Conservation (phyloP, 2,888 invertebrate genomes). For the Drosophila greeni region DNA sequence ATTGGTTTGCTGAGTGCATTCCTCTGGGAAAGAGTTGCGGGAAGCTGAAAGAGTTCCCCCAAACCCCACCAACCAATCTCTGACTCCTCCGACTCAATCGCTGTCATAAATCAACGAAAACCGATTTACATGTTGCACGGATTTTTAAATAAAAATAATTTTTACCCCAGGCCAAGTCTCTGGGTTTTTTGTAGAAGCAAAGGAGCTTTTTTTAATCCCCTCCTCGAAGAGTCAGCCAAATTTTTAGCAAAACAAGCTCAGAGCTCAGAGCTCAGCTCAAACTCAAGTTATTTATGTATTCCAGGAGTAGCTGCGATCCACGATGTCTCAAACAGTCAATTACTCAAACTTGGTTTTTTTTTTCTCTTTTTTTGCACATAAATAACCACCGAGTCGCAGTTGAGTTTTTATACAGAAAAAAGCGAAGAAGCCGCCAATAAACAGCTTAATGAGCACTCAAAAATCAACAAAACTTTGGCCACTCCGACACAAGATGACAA, state of each 20-base stretch:
- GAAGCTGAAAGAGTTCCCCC: slow-evolving; percentile 13
- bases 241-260: slow-evolving; percentile 28
- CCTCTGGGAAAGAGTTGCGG: slow-evolving; percentile 1
- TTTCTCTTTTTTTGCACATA: slow-evolving; percentile 12
- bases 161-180: slow-evolving; percentile 40
- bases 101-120: slow-evolving; percentile 56
- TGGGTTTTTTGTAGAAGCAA: slow-evolving; percentile 43
- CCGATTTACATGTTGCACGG: slow-evolving; percentile 19
- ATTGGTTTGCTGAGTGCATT: slow-evolving; percentile 65
- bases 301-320: slow-evolving; percentile 42
- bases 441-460: slow-evolving; percentile 58
- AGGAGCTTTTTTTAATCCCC: slow-evolving; percentile 51
- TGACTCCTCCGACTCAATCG: slow-evolving; percentile 3
- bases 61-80: slow-evolving; percentile 8
- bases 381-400: slow-evolving; percentile 31
- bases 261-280: too few species aligned
- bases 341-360: slow-evolving; percentile 16
- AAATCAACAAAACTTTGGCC: slow-evolving; percentile 24
- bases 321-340: slow-evolving; percentile 11
- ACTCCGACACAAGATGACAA: slow-evolving; percentile 29
- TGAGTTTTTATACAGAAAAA: slow-evolving; percentile 34
- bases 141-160: slow-evolving; percentile 52
- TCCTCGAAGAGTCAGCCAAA: slow-evolving; percentile 3
- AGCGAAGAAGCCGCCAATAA: slow-evolving; percentile 49
- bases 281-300: slow-evolving; percentile 22